phyloP scores from a whole-genome alignment of 2,888 invertebrate species.

The Napeogenes sylphis region DNA sequence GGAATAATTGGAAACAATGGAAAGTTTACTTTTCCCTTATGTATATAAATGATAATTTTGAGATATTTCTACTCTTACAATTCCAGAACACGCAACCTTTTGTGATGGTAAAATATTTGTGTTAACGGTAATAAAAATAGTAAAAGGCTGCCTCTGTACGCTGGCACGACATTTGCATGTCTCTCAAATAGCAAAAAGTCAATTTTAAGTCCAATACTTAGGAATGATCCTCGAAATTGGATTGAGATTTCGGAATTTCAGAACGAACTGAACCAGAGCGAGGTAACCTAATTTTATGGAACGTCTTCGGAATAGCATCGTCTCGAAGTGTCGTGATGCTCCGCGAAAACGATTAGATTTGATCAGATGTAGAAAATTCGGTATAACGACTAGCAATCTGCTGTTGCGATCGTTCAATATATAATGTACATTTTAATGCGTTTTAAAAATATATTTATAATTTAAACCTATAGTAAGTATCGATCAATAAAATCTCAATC shows the following conservation, averaged over 20 bases:
- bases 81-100: neutral
- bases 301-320: slow-evolving; percentile 42
- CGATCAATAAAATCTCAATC: no score
- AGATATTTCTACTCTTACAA: neutral
- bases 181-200: slow-evolving; percentile 42
- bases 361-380: slow-evolving; percentile 61
- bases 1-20: no score
- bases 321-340: slow-evolving; percentile 39
- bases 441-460: no score
- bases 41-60: neutral
- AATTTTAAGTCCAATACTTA: slow-evolving; percentile 50
- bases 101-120: slow-evolving; percentile 2
- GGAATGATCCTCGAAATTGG: slow-evolving; percentile 54
- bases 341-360: slow-evolving; percentile 54
- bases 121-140: neutral
- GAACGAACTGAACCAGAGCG: slow-evolving; percentile 46
- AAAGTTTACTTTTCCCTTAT: neutral
- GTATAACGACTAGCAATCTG: slow-evolving; percentile 51
- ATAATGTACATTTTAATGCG: slow-evolving; percentile 4
- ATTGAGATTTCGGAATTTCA: slow-evolving; percentile 56
- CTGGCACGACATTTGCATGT: slow-evolving; percentile 25
- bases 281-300: slow-evolving; percentile 65
- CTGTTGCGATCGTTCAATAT: slow-evolving; percentile 49
- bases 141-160: slow-evolving; percentile 6
- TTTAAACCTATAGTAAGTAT: no score